These are phyloP conservation scores for Chloroceryle inda DNA, from an alignment of 2,797 vertebrate species.

Conservation along the genomic window DNA sequence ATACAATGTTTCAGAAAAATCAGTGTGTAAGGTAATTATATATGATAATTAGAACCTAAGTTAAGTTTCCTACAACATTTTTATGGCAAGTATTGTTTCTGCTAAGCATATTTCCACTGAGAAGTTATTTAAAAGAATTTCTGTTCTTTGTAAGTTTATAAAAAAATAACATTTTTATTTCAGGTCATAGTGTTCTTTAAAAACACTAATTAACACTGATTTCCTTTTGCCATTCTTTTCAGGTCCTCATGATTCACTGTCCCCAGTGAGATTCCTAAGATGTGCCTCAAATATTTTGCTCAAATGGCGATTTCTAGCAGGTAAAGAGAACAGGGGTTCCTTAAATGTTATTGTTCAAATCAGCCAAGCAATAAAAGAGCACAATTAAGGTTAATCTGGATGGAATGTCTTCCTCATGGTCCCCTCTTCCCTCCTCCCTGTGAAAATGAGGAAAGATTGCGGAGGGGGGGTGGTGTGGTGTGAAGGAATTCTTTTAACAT, in stretches of 20 bases:
- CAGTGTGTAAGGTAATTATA: not conserved
- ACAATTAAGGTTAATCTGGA: not conserved
- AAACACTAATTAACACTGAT: not conserved
- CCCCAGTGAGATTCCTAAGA: not conserved
- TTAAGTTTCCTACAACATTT: not conserved
- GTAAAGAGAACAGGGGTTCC: not conserved
- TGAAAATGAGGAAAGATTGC: not conserved
- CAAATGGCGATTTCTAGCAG: not conserved
- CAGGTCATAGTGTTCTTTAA: not conserved
- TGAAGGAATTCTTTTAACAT: not conserved
- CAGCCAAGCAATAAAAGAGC: not conserved
- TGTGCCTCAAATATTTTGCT: not conserved
- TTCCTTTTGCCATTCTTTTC: not conserved
- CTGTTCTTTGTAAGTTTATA: not conserved
- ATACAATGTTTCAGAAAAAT: not conserved
- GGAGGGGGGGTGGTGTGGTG: too few relatives aligned
- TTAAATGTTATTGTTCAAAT: not conserved
- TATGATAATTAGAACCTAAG: not conserved
- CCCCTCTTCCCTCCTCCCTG: accelerated
- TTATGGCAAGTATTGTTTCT: not conserved
- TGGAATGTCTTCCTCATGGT: not conserved
- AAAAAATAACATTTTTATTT: not conserved
- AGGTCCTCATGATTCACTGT: not conserved
- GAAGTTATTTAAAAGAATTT: not conserved
- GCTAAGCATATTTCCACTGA: not conserved